Evolutionary conservation across 2,888 invertebrate genomes (phyloP).

Genomic region (Pardosa pseudoannulata): DNA sequence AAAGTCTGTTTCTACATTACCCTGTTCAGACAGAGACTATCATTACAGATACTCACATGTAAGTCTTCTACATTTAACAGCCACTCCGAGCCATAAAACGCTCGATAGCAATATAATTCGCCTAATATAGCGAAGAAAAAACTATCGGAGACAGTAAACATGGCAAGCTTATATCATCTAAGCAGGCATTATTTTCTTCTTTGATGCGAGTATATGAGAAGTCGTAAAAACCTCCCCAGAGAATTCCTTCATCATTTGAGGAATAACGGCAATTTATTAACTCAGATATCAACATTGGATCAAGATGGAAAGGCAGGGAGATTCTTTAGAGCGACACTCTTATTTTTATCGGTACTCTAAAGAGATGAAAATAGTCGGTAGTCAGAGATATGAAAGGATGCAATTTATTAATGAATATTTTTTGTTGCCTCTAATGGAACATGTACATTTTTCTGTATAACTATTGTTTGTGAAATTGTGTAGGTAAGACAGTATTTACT

Average conservation of each 20-base stretch:
- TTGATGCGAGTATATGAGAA: not conserved
- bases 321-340: not conserved
- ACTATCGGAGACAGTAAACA: not conserved
- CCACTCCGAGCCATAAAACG: too few relatives aligned
- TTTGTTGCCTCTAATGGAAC: too few relatives aligned
- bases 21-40: too few relatives aligned
- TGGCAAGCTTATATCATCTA: not conserved
- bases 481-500: too few relatives aligned
- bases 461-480: too few relatives aligned
- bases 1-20: too few relatives aligned
- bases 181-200: slow-evolving; percentile 1
- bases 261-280: slow-evolving; percentile 1
- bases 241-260: slow-evolving; percentile 1
- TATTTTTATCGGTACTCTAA: not conserved
- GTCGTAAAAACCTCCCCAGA: not conserved
- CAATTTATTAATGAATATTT: not conserved
- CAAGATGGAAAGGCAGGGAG: not conserved
- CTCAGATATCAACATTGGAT: not conserved
- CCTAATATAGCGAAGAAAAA: too few relatives aligned
- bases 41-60: too few relatives aligned
- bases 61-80: too few relatives aligned
- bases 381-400: not conserved
- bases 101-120: too few relatives aligned
- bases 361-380: not conserved
- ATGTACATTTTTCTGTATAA: too few relatives aligned